phyloP scores from a whole-genome alignment of 2,888 invertebrate species.

The Protonemura montana region DNA sequence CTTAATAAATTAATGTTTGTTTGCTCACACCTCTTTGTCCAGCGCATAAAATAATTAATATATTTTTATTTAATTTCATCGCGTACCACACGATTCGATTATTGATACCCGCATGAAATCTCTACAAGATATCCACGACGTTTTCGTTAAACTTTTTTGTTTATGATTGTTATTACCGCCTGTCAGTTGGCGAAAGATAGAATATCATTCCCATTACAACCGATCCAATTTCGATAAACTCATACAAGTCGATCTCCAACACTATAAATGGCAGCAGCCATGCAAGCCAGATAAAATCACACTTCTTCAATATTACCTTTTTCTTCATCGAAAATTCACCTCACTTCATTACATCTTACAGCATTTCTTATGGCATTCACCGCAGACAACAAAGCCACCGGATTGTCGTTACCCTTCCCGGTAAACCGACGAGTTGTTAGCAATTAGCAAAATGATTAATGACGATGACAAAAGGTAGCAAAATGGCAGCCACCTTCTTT shows the following conservation, averaged over 20 bases:
- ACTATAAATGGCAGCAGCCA: not conserved
- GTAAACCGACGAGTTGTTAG: not conserved
- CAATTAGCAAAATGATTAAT: slow-evolving; percentile 7
- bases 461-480: not conserved
- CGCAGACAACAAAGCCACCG: not conserved
- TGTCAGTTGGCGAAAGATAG: not conserved
- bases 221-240: not conserved
- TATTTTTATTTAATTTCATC: not conserved
- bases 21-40: not conserved
- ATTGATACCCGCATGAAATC: not conserved
- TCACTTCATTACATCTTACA: not conserved
- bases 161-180: not conserved
- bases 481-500: not conserved
- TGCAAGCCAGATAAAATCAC: not conserved
- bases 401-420: not conserved
- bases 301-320: not conserved
- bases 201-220: not conserved
- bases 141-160: not conserved
- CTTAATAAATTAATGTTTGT: not conserved
- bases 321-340: not conserved
- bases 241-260: not conserved
- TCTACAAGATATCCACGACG: not conserved
- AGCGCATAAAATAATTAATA: not conserved
- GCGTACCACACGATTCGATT: not conserved
- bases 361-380: not conserved